These are phyloP conservation scores for Paraescarpia echinospica DNA, from an alignment of 1,140 invertebrate species.

Conservation along the genomic window DNA sequence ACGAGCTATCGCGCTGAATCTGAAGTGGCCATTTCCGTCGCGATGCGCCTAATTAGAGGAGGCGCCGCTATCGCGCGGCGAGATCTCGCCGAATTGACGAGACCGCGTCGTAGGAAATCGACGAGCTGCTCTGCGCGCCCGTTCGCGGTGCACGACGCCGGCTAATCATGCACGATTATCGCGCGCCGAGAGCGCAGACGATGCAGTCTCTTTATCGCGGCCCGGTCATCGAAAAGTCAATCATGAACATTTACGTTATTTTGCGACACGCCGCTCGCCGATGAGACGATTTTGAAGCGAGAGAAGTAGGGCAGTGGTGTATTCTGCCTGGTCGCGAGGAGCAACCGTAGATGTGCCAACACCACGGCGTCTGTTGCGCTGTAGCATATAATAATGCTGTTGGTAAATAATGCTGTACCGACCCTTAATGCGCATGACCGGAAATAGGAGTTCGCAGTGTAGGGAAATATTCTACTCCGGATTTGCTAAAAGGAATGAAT, in stretches of 20 bases:
- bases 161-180: background rate
- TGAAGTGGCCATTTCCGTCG: background rate
- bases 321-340: too few species aligned
- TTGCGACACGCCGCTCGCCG: background rate
- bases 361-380: background rate
- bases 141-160: background rate
- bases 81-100: background rate
- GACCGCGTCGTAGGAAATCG: background rate
- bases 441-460: too few species aligned
- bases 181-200: background rate
- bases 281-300: background rate
- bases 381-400: too few species aligned
- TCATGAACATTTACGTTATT: conserved; percentile 1
- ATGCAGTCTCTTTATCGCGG: background rate
- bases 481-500: too few species aligned
- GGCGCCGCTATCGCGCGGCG: background rate
- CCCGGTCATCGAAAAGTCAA: background rate
- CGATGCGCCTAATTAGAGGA: conserved; percentile 3
- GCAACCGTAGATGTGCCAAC: too few species aligned
- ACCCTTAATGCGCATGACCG: too few species aligned
- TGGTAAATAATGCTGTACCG: too few species aligned
- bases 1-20: background rate
- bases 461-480: too few species aligned
- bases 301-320: background rate
- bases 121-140: background rate